Conservation (phyloP, 1,140 invertebrate genomes). For the Aphelenchoides fujianensis region DNA sequence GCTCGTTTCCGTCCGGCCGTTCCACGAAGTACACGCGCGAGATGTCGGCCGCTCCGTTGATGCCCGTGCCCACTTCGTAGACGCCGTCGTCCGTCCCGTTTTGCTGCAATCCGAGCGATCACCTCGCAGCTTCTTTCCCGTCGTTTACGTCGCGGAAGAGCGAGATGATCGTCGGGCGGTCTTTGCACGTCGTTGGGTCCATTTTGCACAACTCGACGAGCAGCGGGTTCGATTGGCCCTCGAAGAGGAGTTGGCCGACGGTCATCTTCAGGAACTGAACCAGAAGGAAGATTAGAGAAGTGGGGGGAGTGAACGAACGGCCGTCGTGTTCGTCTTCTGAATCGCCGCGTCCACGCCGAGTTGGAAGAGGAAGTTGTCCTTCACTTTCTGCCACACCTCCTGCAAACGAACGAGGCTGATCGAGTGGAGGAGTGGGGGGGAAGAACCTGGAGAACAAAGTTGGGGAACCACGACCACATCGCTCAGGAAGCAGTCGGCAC, state of each 20-base stretch:
- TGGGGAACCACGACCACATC: not conserved
- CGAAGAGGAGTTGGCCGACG: not conserved
- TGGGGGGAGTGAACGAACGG: not conserved
- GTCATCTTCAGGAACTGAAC: not conserved
- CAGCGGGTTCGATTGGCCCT: not conserved
- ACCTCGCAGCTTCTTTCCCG: not conserved
- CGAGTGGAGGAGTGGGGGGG: not conserved
- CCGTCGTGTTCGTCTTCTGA: not conserved
- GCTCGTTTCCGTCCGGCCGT: not conserved
- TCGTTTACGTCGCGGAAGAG: not conserved
- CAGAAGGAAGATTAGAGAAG: not conserved
- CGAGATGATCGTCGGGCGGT: not conserved
- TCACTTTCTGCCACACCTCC: not conserved
- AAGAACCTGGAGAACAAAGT: not conserved
- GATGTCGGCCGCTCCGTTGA: not conserved
- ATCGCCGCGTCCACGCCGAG: not conserved
- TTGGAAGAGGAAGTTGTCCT: not conserved
- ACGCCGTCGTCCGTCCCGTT: conserved; percentile 8
- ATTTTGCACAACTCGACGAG: not conserved
- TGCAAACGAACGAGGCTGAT: not conserved
- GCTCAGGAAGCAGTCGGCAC: not conserved
- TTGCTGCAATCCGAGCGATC: not conserved
- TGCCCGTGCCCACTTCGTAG: conserved; percentile 14
- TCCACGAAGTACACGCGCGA: not conserved
- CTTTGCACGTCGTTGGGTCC: not conserved